Conservation (phyloP, 2,888 invertebrate species). For the Girardia tigrina region DNA sequence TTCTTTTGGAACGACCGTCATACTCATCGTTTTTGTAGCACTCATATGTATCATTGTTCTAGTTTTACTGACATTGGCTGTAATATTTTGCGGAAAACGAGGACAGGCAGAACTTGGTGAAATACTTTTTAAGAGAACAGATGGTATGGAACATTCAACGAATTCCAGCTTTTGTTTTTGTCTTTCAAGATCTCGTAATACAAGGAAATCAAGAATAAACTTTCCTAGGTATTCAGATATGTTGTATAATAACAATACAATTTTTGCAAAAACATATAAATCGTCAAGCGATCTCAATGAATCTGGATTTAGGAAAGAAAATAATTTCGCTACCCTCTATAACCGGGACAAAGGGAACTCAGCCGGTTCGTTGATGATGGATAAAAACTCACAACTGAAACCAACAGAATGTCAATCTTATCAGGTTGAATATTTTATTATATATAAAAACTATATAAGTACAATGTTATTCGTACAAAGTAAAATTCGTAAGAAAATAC, state of each 20-base stretch:
- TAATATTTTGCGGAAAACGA: conserved; percentile 23
- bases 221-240: background rate
- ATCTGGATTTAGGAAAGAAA: background rate
- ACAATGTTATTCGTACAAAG: too few species aligned
- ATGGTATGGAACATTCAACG: background rate
- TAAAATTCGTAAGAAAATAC: too few species aligned
- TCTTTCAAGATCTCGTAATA: conserved; percentile 4
- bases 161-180: background rate
- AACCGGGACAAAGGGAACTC: background rate
- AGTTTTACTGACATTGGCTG: conserved; percentile 17
- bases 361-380: background rate
- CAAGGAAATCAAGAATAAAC: background rate
- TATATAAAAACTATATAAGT: too few species aligned
- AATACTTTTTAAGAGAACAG: background rate
- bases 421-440: too few species aligned
- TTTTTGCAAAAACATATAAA: background rate
- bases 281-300: background rate
- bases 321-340: background rate
- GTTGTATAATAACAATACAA: background rate
- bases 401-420: background rate
- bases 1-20: conserved; percentile 9
- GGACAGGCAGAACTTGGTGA: conserved; percentile 21
- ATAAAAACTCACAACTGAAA: background rate
- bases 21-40: conserved; percentile 24
- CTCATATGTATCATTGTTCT: conserved; percentile 28